phyloP scores from a whole-genome alignment of 2,113 vertebrate species.

The Indicator maculatus region DNA sequence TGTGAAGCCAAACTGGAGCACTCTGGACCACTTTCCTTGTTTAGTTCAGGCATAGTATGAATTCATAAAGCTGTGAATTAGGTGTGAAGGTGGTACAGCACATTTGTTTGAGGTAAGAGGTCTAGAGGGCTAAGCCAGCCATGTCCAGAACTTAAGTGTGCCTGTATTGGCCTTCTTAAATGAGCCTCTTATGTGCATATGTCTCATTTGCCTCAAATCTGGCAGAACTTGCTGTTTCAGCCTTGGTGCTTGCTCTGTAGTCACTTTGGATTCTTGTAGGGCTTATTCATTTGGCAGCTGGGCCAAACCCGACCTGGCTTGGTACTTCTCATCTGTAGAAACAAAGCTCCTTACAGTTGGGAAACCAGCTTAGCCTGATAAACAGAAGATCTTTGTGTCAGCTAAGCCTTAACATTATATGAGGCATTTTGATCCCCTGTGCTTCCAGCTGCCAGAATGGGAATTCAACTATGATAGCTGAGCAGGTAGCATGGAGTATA shows the following conservation, averaged over 20 bases:
- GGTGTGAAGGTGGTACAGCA: background rate
- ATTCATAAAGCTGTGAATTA: background rate
- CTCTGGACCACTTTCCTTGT: background rate
- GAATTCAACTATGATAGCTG: background rate
- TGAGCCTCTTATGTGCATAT: background rate
- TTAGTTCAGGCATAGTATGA: background rate
- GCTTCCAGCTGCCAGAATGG: background rate
- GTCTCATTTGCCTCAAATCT: conserved; percentile 1
- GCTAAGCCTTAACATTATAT: background rate
- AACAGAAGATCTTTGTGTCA: conserved; percentile 40
- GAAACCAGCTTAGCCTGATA: conserved; percentile 5
- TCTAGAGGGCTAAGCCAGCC: background rate
- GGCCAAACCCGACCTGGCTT: conserved; percentile 16
- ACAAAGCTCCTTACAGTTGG: conserved; percentile 16
- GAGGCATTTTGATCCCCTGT: background rate
- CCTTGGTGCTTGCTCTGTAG: background rate
- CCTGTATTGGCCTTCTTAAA: background rate
- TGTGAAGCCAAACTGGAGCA: background rate
- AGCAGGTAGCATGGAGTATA: background rate
- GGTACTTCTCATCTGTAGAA: background rate
- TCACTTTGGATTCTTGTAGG: conserved; percentile 12
- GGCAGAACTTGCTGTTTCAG: conserved; percentile 30
- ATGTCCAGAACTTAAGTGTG: background rate
- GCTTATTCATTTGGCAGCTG: conserved; percentile 35
- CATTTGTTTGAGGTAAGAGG: background rate